These are phyloP conservation scores for Drosophila suboccidentalis DNA, from an alignment of 2,888 invertebrate species.

Conservation along the genomic window DNA sequence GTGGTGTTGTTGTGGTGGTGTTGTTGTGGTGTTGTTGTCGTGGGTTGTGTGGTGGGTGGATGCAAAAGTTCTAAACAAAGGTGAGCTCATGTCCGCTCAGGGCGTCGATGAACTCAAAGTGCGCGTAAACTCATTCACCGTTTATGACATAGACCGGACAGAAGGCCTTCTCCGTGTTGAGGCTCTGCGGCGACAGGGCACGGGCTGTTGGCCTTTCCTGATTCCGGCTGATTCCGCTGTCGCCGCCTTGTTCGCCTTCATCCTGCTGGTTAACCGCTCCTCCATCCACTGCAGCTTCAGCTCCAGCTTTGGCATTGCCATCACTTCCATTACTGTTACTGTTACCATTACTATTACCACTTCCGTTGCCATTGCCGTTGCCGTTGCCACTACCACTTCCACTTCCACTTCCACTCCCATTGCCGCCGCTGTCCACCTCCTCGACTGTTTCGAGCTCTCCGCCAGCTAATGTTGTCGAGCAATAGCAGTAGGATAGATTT, in stretches of 20 bases:
- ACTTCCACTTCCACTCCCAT: conserved; percentile 40
- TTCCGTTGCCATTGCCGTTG: conserved; percentile 29
- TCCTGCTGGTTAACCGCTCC: conserved; percentile 3
- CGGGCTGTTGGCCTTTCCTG: conserved; percentile 48
- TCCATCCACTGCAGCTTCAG: neutral
- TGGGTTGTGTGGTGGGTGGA: conserved; percentile 1
- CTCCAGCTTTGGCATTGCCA: neutral
- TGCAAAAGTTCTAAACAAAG: conserved; percentile 67
- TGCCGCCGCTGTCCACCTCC: conserved; percentile 76
- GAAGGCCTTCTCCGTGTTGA: conserved; percentile 78
- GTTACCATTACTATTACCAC: conserved; percentile 12
- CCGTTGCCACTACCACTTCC: conserved; percentile 18
- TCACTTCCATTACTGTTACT: conserved; percentile 26
- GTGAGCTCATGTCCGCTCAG: conserved; percentile 81
- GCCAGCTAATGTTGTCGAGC: conserved; percentile 83
- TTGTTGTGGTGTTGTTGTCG: no score
- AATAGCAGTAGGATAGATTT: conserved; percentile 83
- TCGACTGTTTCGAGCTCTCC: conserved; percentile 83
- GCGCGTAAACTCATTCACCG: conserved; percentile 84
- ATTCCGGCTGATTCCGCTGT: conserved; percentile 46
- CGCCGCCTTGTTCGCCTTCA: conserved; percentile 60
- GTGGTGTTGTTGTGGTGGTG: neutral
- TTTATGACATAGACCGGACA: conserved; percentile 84
- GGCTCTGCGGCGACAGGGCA: conserved; percentile 76
- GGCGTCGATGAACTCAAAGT: conserved; percentile 84